Evolutionary conservation across 2,888 invertebrate species (phyloP), one percentile per base, ranked within the genome.

Genomic region (Mythimna loreyi): DNA sequence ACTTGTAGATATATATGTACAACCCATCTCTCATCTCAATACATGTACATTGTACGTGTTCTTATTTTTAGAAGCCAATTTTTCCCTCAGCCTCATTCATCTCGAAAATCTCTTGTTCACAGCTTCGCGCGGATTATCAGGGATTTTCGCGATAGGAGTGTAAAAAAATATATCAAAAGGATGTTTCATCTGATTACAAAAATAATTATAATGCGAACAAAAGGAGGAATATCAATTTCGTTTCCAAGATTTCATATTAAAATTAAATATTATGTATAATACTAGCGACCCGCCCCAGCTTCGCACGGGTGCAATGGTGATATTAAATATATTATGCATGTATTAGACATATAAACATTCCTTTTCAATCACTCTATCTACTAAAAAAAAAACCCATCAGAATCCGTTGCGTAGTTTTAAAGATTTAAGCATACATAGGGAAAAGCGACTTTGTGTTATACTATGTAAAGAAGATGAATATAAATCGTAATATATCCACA

Each of bases 41-140:
- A 9, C 21, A 36, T 7, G 4, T 28, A n/a, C n/a, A n/a, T 28
- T 2, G 19, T 30, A 74, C 58, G 21, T 69, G 33, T 28, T n/a
- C 25, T 30, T 75, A 75, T 72, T 36, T 75, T 59, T 45, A 59
- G 56, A 62, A 63, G 47, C 40, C 78, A 71, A 57, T 77, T 71
- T 77, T 56, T 53, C n/a, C 47, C 52, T 47, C 30, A 53, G 23
- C 57, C 16, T 47, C 30, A 33, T 75, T 72, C 45, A 75, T 72
- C 72, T 68, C 7, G 25, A 33, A 71, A 72, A 63, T 58, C 43
- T 69, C 33, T 62, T 49, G 36, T 72, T 53, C 53, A n/a, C 36
- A 63, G 52, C 72, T 62, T 40, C n/a, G 25, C 11, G 9, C 25
- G 72, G 78, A 71, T 63, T 63, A 77, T 50, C 33, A n/a, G 11